Evolutionary conservation across 2,888 invertebrate genomes (phyloP), one percentile per base, ranked within the genome.

Genomic region (Carabus problematicus): DNA sequence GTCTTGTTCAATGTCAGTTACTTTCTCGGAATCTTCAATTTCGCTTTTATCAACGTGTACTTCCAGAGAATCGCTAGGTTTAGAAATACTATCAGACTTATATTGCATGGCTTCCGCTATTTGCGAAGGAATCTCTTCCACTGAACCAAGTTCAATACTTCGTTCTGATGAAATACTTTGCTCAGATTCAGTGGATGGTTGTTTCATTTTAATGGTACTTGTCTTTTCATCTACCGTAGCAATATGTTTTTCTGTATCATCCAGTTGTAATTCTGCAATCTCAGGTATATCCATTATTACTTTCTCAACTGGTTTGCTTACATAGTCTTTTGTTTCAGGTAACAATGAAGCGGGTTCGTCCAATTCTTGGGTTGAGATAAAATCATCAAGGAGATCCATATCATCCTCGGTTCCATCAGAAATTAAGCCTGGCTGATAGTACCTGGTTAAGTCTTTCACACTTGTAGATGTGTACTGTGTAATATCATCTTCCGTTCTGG

Each of bases 1-100:
- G 62, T 82, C 82, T 74, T 80, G 81, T 64, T 83, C 82, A 19
- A 80, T 70, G 69, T 84, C 84, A 19, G 78, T 77, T n/a, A 80
- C 76, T 75, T 84, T 85, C 76, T 84, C 84, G 0, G 82, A 82
- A 71, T 82, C 81, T 77, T 84, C 83, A 40, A 81, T 77, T 76
- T 84, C 85, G 72, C 83, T 83, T 76, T 84, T 84, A 72, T 84
- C 84, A 8, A 85, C 82, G 71, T 84, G 83, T 2, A 84, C 83
- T 76, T 85, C 84, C 76, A 83, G 71, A 16, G 83, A 83, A 74
- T 83, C 82, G 40, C 79, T 78, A 1, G 82, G 81, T 75, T 82
- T 82, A 3, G 80, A 77, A 16, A 80, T 76, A 45, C 75, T 77
- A 49, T 78, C 79, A 56, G 74, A 74, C 62, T 72, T 74, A 12